phyloP scores from a whole-genome alignment of 2,797 vertebrate species.

The Chloroceryle inda region DNA sequence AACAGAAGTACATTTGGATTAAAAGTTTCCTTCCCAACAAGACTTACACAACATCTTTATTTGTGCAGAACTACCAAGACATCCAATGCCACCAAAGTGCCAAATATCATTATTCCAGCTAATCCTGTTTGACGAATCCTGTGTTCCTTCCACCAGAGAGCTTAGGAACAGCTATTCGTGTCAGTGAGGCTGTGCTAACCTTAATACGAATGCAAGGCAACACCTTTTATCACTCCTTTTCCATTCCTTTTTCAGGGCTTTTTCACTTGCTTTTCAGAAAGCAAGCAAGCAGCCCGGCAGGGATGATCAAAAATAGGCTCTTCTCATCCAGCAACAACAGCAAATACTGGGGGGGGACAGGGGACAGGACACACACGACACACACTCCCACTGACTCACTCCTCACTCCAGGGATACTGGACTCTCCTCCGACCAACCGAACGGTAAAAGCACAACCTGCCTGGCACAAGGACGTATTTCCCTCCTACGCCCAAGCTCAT shows the following conservation, averaged over 20 bases:
- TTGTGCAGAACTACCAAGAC: background rate
- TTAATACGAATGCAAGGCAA: background rate
- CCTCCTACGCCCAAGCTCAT: background rate
- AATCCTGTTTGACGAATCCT: slow-evolving; percentile 9
- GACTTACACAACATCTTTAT: background rate
- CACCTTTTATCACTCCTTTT: background rate
- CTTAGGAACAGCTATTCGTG: background rate
- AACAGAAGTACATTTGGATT: background rate
- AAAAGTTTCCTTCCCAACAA: background rate
- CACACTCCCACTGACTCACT: background rate
- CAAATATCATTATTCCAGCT: background rate
- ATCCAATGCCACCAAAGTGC: background rate
- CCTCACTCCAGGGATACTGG: background rate
- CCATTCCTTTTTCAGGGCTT: background rate
- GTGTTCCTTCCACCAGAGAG: background rate
- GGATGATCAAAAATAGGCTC: background rate
- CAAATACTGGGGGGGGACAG: background rate
- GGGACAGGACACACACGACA: no score
- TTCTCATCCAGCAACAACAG: background rate
- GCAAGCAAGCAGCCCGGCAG: background rate
- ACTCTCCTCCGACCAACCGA: background rate
- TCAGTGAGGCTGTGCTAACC: background rate
- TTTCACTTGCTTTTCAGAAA: background rate
- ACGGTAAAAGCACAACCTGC: background rate
- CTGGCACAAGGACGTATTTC: background rate